Conservation (phyloP, 2,113 vertebrate genomes). For the Pteropus alecto region DNA sequence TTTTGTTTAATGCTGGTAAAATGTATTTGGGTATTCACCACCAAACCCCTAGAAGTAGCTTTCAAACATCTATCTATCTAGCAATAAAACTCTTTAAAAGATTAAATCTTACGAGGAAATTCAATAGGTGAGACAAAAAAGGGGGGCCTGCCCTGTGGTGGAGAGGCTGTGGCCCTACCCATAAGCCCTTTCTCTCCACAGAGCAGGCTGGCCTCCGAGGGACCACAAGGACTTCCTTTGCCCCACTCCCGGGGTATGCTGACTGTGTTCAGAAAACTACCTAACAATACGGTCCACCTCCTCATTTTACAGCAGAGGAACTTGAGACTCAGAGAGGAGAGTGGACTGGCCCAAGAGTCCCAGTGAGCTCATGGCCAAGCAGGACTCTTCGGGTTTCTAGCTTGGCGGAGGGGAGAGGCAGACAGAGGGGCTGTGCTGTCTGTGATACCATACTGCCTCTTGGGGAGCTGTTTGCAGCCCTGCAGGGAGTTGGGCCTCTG, state of each 20-base stretch:
- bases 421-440: background rate
- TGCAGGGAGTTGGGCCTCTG: background rate
- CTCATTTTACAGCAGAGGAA: background rate
- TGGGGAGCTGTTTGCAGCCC: background rate
- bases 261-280: background rate
- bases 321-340: background rate
- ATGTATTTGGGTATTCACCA: background rate
- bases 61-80: background rate
- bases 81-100: background rate
- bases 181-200: background rate
- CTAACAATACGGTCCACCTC: too few relatives aligned
- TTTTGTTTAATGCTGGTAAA: background rate
- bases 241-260: background rate
- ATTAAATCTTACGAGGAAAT: background rate
- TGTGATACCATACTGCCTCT: background rate
- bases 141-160: too few relatives aligned
- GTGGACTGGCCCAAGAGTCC: background rate
- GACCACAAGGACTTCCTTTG: fast-evolving
- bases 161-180: background rate
- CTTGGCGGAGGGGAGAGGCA: background rate
- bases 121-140: background rate
- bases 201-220: background rate
- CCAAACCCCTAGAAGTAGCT: background rate
- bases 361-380: background rate
- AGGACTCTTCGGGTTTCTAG: background rate